A percentile compares a stretch with the other conserved stretches of the same genome.
Evolutionary conservation across 2,888 invertebrate genomes (phyloP).

Genomic region (Cerastoderma edule): DNA sequence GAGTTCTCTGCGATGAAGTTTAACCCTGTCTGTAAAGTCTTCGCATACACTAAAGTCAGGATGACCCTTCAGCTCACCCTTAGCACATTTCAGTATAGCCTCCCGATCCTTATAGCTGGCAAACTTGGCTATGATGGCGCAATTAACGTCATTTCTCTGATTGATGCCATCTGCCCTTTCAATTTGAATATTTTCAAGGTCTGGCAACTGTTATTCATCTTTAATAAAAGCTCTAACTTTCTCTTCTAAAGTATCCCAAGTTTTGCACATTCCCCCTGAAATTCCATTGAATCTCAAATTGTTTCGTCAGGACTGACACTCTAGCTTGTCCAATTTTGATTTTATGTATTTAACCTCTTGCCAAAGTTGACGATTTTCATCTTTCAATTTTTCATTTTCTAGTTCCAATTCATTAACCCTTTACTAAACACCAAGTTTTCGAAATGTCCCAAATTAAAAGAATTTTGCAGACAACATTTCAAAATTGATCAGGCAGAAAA

Average conservation of each 20-base stretch:
- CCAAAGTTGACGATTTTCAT: neutral
- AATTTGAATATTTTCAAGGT: neutral
- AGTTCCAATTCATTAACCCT: neutral
- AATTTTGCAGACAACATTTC: too few relatives aligned
- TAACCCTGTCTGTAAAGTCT: neutral
- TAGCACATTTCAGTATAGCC: neutral
- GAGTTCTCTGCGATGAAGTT: neutral
- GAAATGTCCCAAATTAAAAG: too few relatives aligned
- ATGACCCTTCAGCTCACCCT: neutral
- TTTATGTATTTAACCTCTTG: neutral
- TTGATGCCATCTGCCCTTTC: neutral
- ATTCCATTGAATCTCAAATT: neutral
- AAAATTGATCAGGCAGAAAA: too few relatives aligned
- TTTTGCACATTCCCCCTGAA: neutral
- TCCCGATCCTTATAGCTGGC: neutral
- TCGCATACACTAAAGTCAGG: neutral
- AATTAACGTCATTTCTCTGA: neutral
- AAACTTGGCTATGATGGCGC: neutral
- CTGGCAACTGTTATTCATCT: too few relatives aligned
- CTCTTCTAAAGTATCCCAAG: neutral
- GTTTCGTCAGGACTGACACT: neutral
- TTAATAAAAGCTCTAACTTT: neutral
- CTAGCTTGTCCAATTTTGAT: neutral
- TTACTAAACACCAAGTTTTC: too few relatives aligned
- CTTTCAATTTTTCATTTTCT: neutral